Percentiles rank a stretch among this genome's conserved stretches.
These are phyloP conservation scores for Tenthredo scrophulariae DNA, from an alignment of 2,888 invertebrate species.

Conservation along the genomic window DNA sequence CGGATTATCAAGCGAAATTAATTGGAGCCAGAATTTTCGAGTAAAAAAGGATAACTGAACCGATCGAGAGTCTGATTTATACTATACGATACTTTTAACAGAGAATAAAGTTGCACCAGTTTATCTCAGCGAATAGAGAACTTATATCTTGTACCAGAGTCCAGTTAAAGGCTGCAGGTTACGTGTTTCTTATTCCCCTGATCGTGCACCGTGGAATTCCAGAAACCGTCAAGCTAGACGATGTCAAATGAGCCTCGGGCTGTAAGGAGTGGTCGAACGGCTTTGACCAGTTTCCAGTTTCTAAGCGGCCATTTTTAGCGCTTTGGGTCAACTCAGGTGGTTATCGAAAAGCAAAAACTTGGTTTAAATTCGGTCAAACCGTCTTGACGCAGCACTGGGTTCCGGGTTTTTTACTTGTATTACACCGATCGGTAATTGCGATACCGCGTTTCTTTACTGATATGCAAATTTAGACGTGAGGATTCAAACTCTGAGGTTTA, in stretches of 20 bases:
- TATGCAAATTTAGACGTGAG: not conserved
- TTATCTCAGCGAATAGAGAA: not conserved
- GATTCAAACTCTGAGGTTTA: not conserved
- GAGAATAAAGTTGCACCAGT: not conserved
- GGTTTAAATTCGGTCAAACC: conserved; percentile 6
- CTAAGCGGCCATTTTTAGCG: conserved; percentile 39
- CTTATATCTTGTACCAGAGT: not conserved
- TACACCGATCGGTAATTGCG: not conserved
- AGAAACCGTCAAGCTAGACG: conserved; percentile 31
- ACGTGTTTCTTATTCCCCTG: conserved; percentile 8
- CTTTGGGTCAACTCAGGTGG: conserved; percentile 26
- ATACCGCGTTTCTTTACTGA: not conserved
- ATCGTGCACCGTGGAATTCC: not conserved
- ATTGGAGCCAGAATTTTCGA: conserved; percentile 63
- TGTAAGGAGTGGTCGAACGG: conserved; percentile 36
- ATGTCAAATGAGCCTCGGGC: conserved; percentile 16
- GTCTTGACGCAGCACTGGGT: not conserved
- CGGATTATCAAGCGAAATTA: conserved; percentile 70
- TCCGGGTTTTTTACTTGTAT: not conserved
- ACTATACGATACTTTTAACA: not conserved
- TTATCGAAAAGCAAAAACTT: not conserved
- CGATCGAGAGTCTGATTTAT: not conserved
- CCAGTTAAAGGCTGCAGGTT: not conserved
- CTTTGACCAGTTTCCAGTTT: conserved; percentile 43
- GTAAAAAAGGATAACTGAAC: not conserved